Base-by-base conservation (phyloP, 1,140 invertebrate species). In the Drosophila lacteicornis region DNA sequence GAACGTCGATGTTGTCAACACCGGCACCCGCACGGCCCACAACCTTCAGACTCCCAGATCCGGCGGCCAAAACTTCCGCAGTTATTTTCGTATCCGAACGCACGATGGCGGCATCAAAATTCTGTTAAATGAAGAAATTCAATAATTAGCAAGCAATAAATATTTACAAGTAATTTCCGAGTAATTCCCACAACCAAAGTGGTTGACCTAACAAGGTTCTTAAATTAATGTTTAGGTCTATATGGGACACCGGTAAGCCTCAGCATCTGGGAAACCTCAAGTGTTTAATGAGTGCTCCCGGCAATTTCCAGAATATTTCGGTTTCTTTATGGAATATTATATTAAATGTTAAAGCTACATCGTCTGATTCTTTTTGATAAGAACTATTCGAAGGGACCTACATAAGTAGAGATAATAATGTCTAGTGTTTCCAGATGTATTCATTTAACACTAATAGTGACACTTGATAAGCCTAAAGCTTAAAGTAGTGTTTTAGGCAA, bases 41-140 rank as follows among this genome's bases (percentile, higher is more conserved):
- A 36, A 97, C 95, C 92, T 97, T 97, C 15, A 99, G 93, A 22
- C 95, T 95, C 27, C 94, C 94, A 0, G 94, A 95, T 30, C 94
- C 95, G n/a, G 96, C 96, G 56, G 95, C 94, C 66, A 99, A 94
- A 3, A 99, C 95, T 74, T 98, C 97, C 59, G 95, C 95, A n/a
- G 97, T 99, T 22, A 99, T 98, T 95, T 98, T 98, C 0, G 98
- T 99, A 60, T 98, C 98, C 7, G 98, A 99, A 19, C 99, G 95
- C 2, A 99, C 98, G 70, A 99, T 97, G 60, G 99, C 94, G 1
- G 96, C 98, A 93, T 99, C 98, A 92, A 98, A 96, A 75, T 98
- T 96, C 97, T 98, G 84, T 71, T 6, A 36, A 90, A 51, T 42
- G 11, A 40, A 80, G 27, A 57, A 75, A 33, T 49, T 46, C 15